Evolutionary conservation across 2,113 vertebrate genomes (phyloP).

Genomic region (Grammomys dolichurus): DNA sequence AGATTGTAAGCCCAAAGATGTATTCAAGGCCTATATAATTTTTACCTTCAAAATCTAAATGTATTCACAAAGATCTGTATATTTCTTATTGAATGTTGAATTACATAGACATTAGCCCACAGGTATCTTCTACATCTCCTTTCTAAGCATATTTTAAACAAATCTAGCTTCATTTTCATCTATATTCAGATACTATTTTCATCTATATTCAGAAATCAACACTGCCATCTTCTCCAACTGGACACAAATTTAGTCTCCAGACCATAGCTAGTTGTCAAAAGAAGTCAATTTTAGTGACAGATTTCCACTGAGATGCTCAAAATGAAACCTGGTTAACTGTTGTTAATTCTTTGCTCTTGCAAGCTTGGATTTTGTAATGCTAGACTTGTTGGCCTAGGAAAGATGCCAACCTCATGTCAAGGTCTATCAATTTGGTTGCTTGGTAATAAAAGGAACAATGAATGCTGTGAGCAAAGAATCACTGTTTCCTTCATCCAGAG

Average conservation of each 20-base stretch:
- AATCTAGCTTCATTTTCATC: background rate
- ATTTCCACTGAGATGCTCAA: slow-evolving; percentile 55
- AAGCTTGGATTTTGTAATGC: slow-evolving; percentile 59
- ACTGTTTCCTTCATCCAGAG: background rate
- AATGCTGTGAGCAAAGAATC: background rate
- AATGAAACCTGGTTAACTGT: slow-evolving; percentile 57
- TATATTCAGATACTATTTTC: background rate
- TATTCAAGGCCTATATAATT: background rate
- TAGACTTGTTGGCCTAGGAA: slow-evolving; percentile 58
- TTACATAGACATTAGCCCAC: background rate
- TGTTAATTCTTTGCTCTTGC: slow-evolving; percentile 59
- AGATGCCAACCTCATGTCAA: slow-evolving; percentile 27
- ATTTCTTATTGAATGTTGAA: background rate
- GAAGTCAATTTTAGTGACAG: slow-evolving; percentile 51
- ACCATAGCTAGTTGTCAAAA: slow-evolving; percentile 48
- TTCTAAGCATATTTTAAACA: background rate
- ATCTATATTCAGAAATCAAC: background rate
- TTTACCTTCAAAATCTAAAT: slow-evolving; percentile 3
- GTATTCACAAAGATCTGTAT: background rate
- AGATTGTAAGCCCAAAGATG: background rate
- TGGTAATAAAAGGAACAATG: slow-evolving; percentile 56
- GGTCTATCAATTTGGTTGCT: slow-evolving; percentile 49
- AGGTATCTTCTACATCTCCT: background rate
- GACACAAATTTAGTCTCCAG: slow-evolving; percentile 53
- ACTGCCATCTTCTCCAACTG: background rate